Conservation (phyloP, 92 coral and sea anemone genomes). For the Bergia puertoricense region DNA sequence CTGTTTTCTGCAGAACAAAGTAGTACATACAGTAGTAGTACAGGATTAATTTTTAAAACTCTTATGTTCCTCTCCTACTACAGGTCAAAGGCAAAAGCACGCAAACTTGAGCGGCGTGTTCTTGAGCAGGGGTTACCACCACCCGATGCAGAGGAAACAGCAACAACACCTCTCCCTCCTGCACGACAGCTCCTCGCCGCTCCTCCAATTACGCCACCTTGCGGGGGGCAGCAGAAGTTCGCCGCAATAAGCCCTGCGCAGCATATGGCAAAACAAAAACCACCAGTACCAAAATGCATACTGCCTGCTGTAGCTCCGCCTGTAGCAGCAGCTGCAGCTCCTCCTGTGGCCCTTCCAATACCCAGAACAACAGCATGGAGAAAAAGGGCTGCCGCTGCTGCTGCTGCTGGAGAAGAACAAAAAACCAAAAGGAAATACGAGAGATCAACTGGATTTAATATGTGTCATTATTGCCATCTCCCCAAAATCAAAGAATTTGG, state of each 20-base stretch:
- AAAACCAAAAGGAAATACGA: constrained; percentile 34
- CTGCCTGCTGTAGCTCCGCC: background rate
- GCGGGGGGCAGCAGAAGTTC: background rate
- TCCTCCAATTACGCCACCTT: background rate
- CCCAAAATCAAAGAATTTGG: constrained; percentile 28
- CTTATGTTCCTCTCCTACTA: background rate
- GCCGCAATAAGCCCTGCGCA: background rate
- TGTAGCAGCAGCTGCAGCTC: background rate
- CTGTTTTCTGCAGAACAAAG: background rate
- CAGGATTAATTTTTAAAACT: background rate
- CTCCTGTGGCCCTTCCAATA: background rate
- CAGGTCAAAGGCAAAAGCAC: constrained; percentile 5
- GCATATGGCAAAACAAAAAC: background rate
- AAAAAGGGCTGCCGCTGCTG: background rate
- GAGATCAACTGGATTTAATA: constrained; percentile 17
- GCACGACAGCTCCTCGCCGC: constrained; percentile 36
- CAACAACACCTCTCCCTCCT: constrained; percentile 45
- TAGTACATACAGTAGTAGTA: background rate
- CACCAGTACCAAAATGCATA: background rate
- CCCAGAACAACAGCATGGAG: constrained; percentile 9
- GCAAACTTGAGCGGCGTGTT: constrained; percentile 48
- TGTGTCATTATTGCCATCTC: constrained; percentile 26
- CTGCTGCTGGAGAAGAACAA: background rate
- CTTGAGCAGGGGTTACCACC: constrained; percentile 50
- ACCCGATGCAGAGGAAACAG: constrained; percentile 9